Percentiles rank a stretch among this genome's conserved stretches.
phyloP scores from a whole-genome alignment of 2,888 invertebrate species.

The Drosophila histrio region DNA sequence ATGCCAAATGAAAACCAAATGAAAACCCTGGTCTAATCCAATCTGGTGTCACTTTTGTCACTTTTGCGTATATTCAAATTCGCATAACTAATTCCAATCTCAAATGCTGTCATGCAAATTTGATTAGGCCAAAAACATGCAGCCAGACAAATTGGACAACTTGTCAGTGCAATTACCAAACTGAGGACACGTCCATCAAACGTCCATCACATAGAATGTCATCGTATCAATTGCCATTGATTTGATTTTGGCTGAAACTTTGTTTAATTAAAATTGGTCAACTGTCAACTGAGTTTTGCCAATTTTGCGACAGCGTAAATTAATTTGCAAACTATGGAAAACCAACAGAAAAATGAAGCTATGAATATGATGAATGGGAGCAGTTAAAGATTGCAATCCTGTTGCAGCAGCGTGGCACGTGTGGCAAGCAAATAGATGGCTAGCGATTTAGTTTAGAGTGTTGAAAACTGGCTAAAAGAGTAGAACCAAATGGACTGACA shows the following conservation, averaged over 20 bases:
- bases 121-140: slow-evolving; percentile 48
- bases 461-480: slow-evolving; percentile 1
- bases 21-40: slow-evolving; percentile 18
- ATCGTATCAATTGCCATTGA: slow-evolving; percentile 22
- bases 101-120: slow-evolving; percentile 53
- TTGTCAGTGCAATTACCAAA: slow-evolving; percentile 48
- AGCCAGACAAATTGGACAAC: slow-evolving; percentile 60
- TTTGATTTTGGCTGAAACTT: slow-evolving; percentile 30
- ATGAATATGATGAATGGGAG: not conserved
- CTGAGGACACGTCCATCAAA: slow-evolving; percentile 8
- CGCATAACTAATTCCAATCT: slow-evolving; percentile 52
- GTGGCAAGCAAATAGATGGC: slow-evolving; percentile 6
- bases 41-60: slow-evolving; percentile 18
- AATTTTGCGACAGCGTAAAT: not conserved
- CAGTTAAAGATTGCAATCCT: not conserved
- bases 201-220: slow-evolving; percentile 6
- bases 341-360: not conserved
- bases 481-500: slow-evolving; percentile 12
- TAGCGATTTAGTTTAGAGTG: not conserved
- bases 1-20: too few relatives aligned
- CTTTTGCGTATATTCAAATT: slow-evolving; percentile 24
- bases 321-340: not conserved
- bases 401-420: not conserved
- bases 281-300: not conserved
- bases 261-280: slow-evolving; percentile 32